A percentile compares a stretch with the other conserved stretches of the same genome.
These are phyloP conservation scores for Canis aureus DNA, from an alignment of 2,113 vertebrate genomes.

Conservation along the genomic window DNA sequence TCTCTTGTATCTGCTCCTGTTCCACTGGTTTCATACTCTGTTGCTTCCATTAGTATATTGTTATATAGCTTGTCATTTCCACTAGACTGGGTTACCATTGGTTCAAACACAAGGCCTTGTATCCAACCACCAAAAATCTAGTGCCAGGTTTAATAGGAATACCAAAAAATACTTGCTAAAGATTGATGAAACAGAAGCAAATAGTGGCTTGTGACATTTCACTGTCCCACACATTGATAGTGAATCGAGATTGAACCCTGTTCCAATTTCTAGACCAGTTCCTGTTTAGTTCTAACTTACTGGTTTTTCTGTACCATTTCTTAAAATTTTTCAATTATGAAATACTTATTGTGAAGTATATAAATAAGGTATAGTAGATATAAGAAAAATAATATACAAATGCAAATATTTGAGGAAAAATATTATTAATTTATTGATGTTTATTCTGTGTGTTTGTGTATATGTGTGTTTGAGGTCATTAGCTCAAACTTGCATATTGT, in stretches of 20 bases:
- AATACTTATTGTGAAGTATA: not conserved
- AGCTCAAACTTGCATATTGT: not conserved
- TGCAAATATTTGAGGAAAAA: not conserved
- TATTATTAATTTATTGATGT: not conserved
- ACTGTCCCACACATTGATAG: not conserved
- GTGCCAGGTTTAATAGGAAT: not conserved
- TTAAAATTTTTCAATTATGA: not conserved
- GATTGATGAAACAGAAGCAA: not conserved
- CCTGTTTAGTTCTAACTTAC: not conserved
- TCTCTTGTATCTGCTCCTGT: not conserved
- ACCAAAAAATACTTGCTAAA: not conserved
- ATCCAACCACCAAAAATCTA: not conserved
- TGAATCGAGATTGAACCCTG: not conserved
- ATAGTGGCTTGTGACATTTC: not conserved
- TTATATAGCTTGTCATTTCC: not conserved
- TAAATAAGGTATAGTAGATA: not conserved
- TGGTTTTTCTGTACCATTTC: not conserved
- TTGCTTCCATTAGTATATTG: too few species aligned
- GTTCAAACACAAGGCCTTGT: not conserved
- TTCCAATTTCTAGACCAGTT: not conserved
- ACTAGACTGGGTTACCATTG: not conserved
- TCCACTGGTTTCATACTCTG: not conserved
- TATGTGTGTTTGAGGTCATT: not conserved
- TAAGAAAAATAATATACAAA: not conserved
- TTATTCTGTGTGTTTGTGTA: not conserved